Evolutionary conservation across 2,797 vertebrate species (phyloP).

Genomic region (Catostomus latipinnis): DNA sequence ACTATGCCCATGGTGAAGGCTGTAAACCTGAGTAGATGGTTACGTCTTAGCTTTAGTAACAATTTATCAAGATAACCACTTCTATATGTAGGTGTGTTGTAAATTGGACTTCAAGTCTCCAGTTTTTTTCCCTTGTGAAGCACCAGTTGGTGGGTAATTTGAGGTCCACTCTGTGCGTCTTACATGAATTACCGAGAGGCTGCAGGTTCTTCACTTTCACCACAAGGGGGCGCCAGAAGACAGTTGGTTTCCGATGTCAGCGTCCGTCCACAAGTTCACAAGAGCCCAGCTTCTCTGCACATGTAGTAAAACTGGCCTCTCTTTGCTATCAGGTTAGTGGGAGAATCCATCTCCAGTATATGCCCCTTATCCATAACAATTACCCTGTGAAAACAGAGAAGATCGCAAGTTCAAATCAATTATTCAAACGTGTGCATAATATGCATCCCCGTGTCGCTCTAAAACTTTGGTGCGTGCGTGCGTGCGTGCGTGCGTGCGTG

Average conservation of each 20-base stretch:
- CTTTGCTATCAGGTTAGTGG: slow-evolving; percentile 83
- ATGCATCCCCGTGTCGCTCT: too few species aligned
- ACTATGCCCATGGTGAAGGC: slow-evolving; percentile 1
- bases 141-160: slow-evolving; percentile 24
- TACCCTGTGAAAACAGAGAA: slow-evolving; percentile 76
- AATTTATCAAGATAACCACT: slow-evolving; percentile 18
- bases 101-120: slow-evolving; percentile 18
- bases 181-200: slow-evolving; percentile 33
- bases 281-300: slow-evolving; percentile 88
- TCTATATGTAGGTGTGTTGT: not conserved
- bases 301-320: slow-evolving; percentile 90
- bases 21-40: slow-evolving; percentile 43
- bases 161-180: slow-evolving; percentile 3
- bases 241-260: slow-evolving; percentile 1
- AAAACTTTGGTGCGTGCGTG: too few species aligned
- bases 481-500: too few species aligned
- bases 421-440: too few species aligned
- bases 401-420: not conserved
- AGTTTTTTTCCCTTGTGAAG: slow-evolving; percentile 18
- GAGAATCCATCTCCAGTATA: slow-evolving; percentile 89
- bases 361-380: slow-evolving; percentile 91
- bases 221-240: slow-evolving; percentile 43
- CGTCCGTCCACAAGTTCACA: slow-evolving; percentile 59
- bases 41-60: slow-evolving; percentile 38
- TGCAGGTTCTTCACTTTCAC: slow-evolving; percentile 30